Evolutionary conservation across 2,888 invertebrate species (phyloP).

Genomic region (Marronus borbonicus): DNA sequence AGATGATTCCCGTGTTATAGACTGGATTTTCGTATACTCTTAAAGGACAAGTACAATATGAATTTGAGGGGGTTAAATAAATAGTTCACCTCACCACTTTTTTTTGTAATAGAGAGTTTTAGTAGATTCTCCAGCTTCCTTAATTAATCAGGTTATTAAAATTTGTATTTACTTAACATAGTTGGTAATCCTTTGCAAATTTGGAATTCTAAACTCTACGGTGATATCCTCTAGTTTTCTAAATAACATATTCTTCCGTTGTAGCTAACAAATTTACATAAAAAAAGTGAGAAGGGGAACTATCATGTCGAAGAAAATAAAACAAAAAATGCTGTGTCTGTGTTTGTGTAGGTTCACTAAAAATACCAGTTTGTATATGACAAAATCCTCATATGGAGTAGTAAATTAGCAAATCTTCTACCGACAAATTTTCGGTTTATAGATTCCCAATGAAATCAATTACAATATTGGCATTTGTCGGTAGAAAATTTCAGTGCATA

Average conservation of each 20-base stretch:
- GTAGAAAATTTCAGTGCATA: slow-evolving; percentile 47
- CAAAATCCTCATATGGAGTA: slow-evolving; percentile 10
- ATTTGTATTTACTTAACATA: too few species aligned
- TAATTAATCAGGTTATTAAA: too few species aligned
- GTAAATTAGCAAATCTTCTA: slow-evolving; percentile 37
- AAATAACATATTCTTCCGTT: too few species aligned
- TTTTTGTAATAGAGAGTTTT: neutral
- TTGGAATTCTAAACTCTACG: too few species aligned
- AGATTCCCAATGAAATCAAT: neutral
- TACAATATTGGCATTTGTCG: slow-evolving; percentile 14
- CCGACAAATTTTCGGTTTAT: slow-evolving; percentile 13
- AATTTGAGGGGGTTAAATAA: slow-evolving; percentile 12
- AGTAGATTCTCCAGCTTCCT: too few species aligned
- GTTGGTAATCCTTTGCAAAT: too few species aligned
- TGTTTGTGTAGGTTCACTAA: too few species aligned
- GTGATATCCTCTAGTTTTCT: too few species aligned
- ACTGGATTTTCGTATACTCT: slow-evolving; percentile 26
- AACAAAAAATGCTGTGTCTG: neutral
- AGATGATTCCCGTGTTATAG: slow-evolving; percentile 34
- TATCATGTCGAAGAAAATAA: neutral
- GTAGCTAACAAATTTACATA: too few species aligned
- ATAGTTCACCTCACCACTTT: neutral
- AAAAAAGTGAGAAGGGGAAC: neutral
- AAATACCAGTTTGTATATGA: neutral
- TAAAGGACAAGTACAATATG: slow-evolving; percentile 36